Conservation (phyloP, 1,140 invertebrate genomes). For the Cotesia typhae region DNA sequence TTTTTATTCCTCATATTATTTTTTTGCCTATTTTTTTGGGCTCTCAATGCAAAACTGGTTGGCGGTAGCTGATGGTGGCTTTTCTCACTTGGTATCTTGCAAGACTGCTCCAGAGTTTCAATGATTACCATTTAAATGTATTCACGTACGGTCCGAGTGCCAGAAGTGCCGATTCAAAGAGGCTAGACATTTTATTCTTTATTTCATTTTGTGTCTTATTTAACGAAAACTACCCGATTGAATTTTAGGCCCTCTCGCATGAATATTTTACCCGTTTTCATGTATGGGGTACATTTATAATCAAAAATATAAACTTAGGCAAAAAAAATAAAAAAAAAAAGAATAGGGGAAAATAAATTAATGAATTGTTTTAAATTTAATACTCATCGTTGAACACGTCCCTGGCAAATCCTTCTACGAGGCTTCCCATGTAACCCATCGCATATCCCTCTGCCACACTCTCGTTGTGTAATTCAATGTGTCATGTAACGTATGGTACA, state of each 20-base stretch:
- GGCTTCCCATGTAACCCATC: slow-evolving; percentile 26
- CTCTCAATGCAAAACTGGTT: no score
- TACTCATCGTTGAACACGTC: background rate
- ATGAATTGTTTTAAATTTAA: slow-evolving; percentile 4
- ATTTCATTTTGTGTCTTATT: slow-evolving; percentile 1
- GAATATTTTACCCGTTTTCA: no score
- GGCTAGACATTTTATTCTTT: slow-evolving; percentile 1
- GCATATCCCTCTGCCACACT: slow-evolving; percentile 15
- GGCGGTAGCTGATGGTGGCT: background rate
- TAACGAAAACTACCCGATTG: background rate
- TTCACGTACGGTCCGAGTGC: slow-evolving; percentile 39
- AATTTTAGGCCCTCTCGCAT: background rate
- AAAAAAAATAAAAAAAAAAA: slow-evolving; percentile 2
- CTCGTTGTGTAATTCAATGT: slow-evolving; percentile 29
- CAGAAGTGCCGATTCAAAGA: slow-evolving; percentile 8
- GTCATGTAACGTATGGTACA: slow-evolving; percentile 26
- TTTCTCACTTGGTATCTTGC: slow-evolving; percentile 19
- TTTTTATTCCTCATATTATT: background rate
- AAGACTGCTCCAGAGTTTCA: slow-evolving; percentile 30
- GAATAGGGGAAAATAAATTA: slow-evolving; percentile 11
- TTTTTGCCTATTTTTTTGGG: no score
- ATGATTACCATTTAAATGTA: slow-evolving; percentile 51
- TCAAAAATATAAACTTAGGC: background rate
- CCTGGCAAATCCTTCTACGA: slow-evolving; percentile 19
- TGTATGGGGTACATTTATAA: no score